Evolutionary conservation across 2,797 vertebrate species (phyloP), one percentile per base, ranked within the genome.

Genomic region (Chrosomus eos): DNA sequence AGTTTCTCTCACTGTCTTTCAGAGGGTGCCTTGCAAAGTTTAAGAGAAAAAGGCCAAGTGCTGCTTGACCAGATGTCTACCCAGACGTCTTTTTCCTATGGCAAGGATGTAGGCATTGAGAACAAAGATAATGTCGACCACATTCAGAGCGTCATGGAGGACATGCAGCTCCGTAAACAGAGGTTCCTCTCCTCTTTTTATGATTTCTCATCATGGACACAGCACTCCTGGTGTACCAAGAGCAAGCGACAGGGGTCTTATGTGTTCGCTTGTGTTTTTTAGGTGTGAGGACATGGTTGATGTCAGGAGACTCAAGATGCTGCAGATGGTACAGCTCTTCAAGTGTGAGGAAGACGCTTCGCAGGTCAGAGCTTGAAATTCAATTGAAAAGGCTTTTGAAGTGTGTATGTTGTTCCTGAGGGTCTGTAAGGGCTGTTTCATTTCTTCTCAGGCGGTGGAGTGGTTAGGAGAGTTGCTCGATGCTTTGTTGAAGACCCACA

Each of bases 241-340:
- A 18, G 23, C 58, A 43, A 31, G 19, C 0, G 1, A 28, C 6
- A 68, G 8, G 28, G 18, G 26, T 28, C 60, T 43, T n/a, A 87
- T 70, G 16, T 53, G 70, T n/a, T 72, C 2, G 5, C 16, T 45
- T 84, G 45, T 85, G 55, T 81, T 68, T 87, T 82, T n/a, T 83
- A 99, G 98, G 91, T 99, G 98, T 94, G 98, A 99, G 92, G 98
- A 99, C 92, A 99, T 99, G 98, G 98, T 99, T 83, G 98, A 99
- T 0, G 98, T 99, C 48, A 94, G 98, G 83, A 95, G 98, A 84
- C 93, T 99, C 90, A 99, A 99, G 94, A 99, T 99, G 98, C 96
- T 99, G 62, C 98, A 99, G 93, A 99, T 99, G 98, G 98, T 99
- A 23, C 98, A 99, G 86, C 91, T 99, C 85, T 99, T 99, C 92